Evolutionary conservation across 1,140 invertebrate species (phyloP).

Genomic region (Microplitis demolitor): DNA sequence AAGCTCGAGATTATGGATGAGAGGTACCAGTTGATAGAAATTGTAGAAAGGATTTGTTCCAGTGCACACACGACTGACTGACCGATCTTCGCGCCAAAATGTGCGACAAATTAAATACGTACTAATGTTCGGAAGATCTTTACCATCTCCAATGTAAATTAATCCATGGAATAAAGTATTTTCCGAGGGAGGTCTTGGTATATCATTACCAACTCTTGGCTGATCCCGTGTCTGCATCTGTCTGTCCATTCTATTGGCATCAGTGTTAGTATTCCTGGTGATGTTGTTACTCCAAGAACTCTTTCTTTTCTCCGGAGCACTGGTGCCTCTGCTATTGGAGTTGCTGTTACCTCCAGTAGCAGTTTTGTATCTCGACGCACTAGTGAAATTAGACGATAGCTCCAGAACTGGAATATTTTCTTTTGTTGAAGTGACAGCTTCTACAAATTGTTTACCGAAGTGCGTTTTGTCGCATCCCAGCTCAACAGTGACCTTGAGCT

Average conservation of each 20-base stretch:
- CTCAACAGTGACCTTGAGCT: conserved; percentile 57
- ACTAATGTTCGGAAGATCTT: conserved; percentile 49
- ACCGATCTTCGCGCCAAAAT: conserved; percentile 60
- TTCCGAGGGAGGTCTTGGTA: conserved; percentile 33
- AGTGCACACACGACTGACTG: conserved; percentile 55
- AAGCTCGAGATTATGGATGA: conserved; percentile 63
- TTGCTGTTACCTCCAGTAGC: conserved; percentile 44
- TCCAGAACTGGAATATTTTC: conserved; percentile 51
- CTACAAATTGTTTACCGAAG: conserved; percentile 61
- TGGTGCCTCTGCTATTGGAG: conserved; percentile 18
- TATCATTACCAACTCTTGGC: conserved; percentile 34
- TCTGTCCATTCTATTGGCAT: conserved; percentile 26
- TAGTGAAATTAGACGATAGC: conserved; percentile 10
- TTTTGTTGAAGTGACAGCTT: conserved; percentile 45
- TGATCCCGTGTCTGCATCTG: conserved; percentile 24
- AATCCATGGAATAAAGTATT: conserved; percentile 60
- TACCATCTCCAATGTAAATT: conserved; percentile 60
- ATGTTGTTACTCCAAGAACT: not conserved
- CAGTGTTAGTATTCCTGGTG: conserved; percentile 28
- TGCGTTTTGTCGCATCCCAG: conserved; percentile 59
- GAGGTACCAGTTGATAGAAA: conserved; percentile 64
- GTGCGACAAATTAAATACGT: conserved; percentile 62
- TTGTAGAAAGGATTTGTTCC: conserved; percentile 59
- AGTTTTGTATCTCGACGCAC: conserved; percentile 34
- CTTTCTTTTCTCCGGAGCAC: conserved; percentile 31